Evolutionary conservation across 2,888 invertebrate genomes (phyloP).

Genomic region (Drosophila meridiana): DNA sequence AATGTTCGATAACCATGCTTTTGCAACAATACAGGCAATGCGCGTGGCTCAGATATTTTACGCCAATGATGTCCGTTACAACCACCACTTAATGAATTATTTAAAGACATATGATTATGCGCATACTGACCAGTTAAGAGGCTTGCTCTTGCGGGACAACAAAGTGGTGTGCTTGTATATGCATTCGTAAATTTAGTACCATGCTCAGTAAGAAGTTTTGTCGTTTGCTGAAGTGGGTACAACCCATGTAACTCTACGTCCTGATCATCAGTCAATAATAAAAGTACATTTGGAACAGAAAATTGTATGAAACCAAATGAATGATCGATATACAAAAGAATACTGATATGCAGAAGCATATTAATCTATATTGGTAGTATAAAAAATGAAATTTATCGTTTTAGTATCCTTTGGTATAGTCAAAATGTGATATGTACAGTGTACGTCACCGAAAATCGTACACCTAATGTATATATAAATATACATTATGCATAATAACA

Average conservation of each 20-base stretch:
- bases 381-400: background rate
- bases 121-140: slow-evolving; percentile 93
- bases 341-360: slow-evolving; percentile 1
- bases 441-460: no score
- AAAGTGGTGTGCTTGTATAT: slow-evolving; percentile 93
- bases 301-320: background rate
- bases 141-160: slow-evolving; percentile 95
- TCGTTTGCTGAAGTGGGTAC: slow-evolving; percentile 89
- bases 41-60: slow-evolving; percentile 87
- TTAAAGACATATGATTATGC: slow-evolving; percentile 92
- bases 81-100: slow-evolving; percentile 92
- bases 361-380: slow-evolving; percentile 3
- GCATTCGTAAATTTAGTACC: slow-evolving; percentile 91
- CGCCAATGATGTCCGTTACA: slow-evolving; percentile 91
- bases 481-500: no score
- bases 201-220: slow-evolving; percentile 87
- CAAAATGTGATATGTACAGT: no score
- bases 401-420: background rate
- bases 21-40: slow-evolving; percentile 90
- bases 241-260: slow-evolving; percentile 92
- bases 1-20: slow-evolving; percentile 91
- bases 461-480: no score
- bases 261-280: slow-evolving; percentile 92
- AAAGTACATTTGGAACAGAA: slow-evolving; percentile 33
- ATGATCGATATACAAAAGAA: slow-evolving; percentile 8